Evolutionary conservation across 2,888 invertebrate species (phyloP).

Genomic region (Barypeithes pellucidus): DNA sequence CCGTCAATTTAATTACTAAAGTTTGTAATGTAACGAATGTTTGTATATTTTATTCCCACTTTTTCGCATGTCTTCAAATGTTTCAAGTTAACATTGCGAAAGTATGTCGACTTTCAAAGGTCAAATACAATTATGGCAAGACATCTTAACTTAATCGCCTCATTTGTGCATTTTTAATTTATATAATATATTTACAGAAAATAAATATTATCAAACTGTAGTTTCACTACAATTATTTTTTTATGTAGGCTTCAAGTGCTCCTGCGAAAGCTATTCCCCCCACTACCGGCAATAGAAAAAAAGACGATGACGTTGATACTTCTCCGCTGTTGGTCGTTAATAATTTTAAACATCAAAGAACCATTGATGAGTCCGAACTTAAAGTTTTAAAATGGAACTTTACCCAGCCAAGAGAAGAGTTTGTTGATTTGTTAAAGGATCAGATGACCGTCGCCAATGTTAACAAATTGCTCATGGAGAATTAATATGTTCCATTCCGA

Average conservation of each 20-base stretch:
- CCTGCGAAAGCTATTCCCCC: conserved; percentile 57
- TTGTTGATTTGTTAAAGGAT: conserved; percentile 91
- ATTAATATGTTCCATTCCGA: conserved; percentile 97
- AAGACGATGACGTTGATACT: conserved; percentile 88
- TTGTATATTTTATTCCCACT: no score
- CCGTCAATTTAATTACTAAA: no score
- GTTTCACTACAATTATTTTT: no score
- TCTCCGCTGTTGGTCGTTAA: conserved; percentile 86
- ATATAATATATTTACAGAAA: no score
- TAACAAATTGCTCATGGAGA: conserved; percentile 88
- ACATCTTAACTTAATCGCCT: no score
- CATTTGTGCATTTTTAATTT: no score
- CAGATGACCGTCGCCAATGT: conserved; percentile 92
- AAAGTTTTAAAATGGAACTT: conserved; percentile 97
- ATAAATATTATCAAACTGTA: no score
- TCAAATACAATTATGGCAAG: no score
- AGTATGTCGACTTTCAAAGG: no score
- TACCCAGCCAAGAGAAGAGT: conserved; percentile 92
- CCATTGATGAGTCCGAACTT: conserved; percentile 94
- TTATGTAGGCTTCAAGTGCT: conserved; percentile 30
- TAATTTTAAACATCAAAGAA: conserved; percentile 92
- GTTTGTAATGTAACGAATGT: no score
- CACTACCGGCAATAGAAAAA: conserved; percentile 77
- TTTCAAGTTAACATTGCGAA: no score
- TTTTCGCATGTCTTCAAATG: no score